These are phyloP conservation scores for Omphaloscelis lunosa DNA, from an alignment of 2,888 invertebrate genomes.

Conservation along the genomic window DNA sequence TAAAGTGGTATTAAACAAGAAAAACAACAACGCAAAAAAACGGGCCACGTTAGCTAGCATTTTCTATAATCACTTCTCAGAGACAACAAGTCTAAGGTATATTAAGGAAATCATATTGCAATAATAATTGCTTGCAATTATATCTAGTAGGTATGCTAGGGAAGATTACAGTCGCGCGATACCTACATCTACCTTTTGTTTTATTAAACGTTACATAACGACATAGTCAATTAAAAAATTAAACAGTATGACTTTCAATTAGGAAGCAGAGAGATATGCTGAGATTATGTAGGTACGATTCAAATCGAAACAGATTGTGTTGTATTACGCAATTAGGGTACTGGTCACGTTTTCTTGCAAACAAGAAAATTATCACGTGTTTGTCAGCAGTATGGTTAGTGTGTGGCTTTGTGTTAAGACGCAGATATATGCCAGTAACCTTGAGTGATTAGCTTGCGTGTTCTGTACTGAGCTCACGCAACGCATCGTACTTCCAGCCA, in stretches of 20 bases:
- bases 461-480: too few relatives aligned
- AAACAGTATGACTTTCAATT: conserved; percentile 19
- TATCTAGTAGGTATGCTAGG: conserved; percentile 3
- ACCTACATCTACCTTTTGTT: conserved; percentile 17
- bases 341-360: conserved; percentile 32
- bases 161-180: conserved; percentile 4
- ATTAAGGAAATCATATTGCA: conserved; percentile 30
- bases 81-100: not conserved
- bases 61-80: not conserved
- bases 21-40: not conserved
- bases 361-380: conserved; percentile 26
- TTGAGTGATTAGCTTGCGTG: too few relatives aligned
- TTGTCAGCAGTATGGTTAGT: not conserved
- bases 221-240: conserved; percentile 19
- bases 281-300: not conserved
- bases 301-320: too few relatives aligned
- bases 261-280: not conserved
- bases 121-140: conserved; percentile 44
- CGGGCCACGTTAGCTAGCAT: not conserved
- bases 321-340: not conserved
- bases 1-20: not conserved
- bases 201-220: conserved; percentile 27
- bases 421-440: too few relatives aligned
- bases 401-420: not conserved
- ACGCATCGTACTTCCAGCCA: too few relatives aligned